Evolutionary conservation across 1,140 invertebrate genomes (phyloP).

Genomic region (roundworm (Caenorhabditis elegans)): DNA sequence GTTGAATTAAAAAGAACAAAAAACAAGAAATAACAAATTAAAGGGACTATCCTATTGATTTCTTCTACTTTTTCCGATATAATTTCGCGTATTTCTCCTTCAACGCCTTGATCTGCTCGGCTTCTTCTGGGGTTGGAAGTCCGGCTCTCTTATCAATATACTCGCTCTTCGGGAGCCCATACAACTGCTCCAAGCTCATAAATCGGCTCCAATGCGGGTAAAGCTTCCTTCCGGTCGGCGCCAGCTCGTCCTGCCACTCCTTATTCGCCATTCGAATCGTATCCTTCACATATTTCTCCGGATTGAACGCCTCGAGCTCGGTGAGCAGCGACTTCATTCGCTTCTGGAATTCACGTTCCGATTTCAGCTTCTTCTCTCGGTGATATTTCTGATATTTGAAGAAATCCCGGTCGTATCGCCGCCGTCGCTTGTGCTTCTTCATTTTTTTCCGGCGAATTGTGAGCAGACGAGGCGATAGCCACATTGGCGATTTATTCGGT

Average conservation of each 20-base stretch:
- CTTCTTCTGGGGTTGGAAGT: slow-evolving; percentile 54
- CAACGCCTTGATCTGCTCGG: slow-evolving; percentile 48
- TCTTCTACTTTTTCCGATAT: slow-evolving; percentile 40
- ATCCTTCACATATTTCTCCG: slow-evolving; percentile 59
- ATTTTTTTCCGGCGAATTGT: slow-evolving; percentile 62
- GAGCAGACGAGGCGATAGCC: slow-evolving; percentile 50
- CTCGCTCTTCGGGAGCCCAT: slow-evolving; percentile 52
- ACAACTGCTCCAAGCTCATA: slow-evolving; percentile 62
- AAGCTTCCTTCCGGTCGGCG: slow-evolving; percentile 55
- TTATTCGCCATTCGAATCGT: slow-evolving; percentile 58
- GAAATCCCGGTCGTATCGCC: slow-evolving; percentile 60
- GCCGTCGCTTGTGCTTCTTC: slow-evolving; percentile 63
- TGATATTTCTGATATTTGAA: slow-evolving; percentile 62
- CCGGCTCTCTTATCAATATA: slow-evolving; percentile 61
- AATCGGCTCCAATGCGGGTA: slow-evolving; percentile 63
- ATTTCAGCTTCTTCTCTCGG: slow-evolving; percentile 57
- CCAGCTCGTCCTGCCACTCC: slow-evolving; percentile 56
- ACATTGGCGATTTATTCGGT: slow-evolving; percentile 16
- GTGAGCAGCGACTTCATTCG: slow-evolving; percentile 56
- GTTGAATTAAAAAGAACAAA: not conserved
- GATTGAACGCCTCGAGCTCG: slow-evolving; percentile 57
- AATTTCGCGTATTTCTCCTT: slow-evolving; percentile 53
- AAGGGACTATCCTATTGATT: not conserved
- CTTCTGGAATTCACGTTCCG: slow-evolving; percentile 57
- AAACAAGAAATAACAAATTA: not conserved